Conservation (phyloP, 2,113 vertebrate genomes). For the Megaleporinus macrocephalus region DNA sequence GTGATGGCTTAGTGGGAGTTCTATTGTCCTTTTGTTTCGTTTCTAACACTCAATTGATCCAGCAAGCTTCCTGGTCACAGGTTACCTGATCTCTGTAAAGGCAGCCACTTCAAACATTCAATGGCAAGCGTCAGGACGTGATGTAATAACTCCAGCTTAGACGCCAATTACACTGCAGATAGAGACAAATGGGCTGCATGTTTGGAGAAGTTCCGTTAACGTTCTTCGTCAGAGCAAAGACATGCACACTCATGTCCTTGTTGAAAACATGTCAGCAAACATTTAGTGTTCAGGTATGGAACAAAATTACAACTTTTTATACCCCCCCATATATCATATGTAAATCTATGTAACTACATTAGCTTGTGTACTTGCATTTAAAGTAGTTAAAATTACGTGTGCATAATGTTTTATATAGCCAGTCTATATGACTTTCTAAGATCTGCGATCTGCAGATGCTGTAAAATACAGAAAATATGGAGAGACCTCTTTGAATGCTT, state of each 20-base stretch:
- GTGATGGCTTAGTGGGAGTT: conserved; percentile 15
- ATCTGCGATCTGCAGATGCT: too few relatives aligned
- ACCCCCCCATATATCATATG: too few relatives aligned
- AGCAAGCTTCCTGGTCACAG: conserved; percentile 10
- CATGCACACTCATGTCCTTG: background rate
- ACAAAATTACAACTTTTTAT: background rate
- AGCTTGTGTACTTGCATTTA: too few relatives aligned
- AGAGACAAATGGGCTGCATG: conserved; percentile 28
- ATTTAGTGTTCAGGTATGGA: background rate
- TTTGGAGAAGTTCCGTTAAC: conserved; percentile 8
- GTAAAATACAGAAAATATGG: too few relatives aligned
- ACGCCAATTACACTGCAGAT: background rate
- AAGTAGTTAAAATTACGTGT: too few relatives aligned
- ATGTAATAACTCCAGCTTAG: background rate
- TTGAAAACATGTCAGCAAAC: conserved; percentile 11
- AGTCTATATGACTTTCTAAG: too few relatives aligned
- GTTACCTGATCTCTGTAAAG: conserved; percentile 35
- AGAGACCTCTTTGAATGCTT: too few relatives aligned
- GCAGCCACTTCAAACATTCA: conserved; percentile 6
- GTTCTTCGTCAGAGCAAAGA: background rate
- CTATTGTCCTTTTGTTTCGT: background rate
- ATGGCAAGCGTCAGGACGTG: background rate
- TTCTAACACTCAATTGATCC: conserved; percentile 51
- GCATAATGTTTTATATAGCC: too few relatives aligned
- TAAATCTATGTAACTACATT: too few relatives aligned